Conservation (phyloP, 2,888 invertebrate species). For the Caenorhabditis virilis region DNA sequence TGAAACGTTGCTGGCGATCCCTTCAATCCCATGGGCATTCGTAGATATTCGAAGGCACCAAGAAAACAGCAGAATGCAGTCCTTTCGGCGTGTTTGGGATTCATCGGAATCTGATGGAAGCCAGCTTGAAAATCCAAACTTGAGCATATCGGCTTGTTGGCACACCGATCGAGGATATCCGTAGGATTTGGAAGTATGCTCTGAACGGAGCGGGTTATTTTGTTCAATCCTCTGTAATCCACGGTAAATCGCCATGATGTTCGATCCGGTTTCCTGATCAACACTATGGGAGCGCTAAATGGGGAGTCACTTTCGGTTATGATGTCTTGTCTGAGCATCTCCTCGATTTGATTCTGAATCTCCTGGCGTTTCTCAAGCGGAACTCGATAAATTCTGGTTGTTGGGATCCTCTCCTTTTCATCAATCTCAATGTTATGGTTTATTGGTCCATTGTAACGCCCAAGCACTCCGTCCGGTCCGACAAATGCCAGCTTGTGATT, state of each 20-base stretch:
- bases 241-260: slow-evolving; percentile 17
- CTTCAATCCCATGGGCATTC: slow-evolving; percentile 31
- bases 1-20: slow-evolving; percentile 23
- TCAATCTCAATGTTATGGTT: slow-evolving; percentile 16
- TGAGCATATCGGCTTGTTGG: slow-evolving; percentile 7
- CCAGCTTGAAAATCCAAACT: slow-evolving; percentile 26
- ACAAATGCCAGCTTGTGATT: slow-evolving; percentile 15
- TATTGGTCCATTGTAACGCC: slow-evolving; percentile 17
- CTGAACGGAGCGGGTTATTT: slow-evolving; percentile 8
- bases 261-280: slow-evolving; percentile 27
- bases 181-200: slow-evolving; percentile 10
- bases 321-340: slow-evolving; percentile 12
- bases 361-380: slow-evolving; percentile 15
- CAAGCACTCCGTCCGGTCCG: slow-evolving; percentile 17
- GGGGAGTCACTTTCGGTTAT: slow-evolving; percentile 7
- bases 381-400: background rate
- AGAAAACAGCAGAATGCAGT: slow-evolving; percentile 22
- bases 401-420: background rate
- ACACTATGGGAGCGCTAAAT: slow-evolving; percentile 15
- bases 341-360: slow-evolving; percentile 11
- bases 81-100: slow-evolving; percentile 1
- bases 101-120: slow-evolving; percentile 26
- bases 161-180: slow-evolving; percentile 18
- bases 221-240: slow-evolving; percentile 31
- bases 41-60: slow-evolving; percentile 15